Evolutionary conservation across 2,888 invertebrate genomes (phyloP).

Genomic region (Platycheirus rosarum): DNA sequence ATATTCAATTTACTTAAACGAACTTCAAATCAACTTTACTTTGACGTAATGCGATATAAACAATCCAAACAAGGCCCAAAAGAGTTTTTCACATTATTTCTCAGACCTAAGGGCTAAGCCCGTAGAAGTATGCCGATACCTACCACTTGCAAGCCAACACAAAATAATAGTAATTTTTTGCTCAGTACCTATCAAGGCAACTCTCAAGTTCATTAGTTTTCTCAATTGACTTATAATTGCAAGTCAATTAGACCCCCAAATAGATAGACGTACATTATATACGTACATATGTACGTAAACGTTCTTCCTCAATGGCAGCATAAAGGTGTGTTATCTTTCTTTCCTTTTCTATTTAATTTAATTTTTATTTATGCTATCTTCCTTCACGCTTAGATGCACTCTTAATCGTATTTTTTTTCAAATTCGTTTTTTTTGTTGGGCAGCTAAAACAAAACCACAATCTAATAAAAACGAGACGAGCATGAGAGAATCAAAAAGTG

Average conservation of each 20-base stretch:
- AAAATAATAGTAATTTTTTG: too few species aligned
- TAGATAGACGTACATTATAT: constrained; percentile 1
- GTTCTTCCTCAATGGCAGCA: constrained; percentile 28
- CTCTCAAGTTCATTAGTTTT: too few species aligned
- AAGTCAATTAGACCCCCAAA: constrained; percentile 22
- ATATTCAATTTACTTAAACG: too few species aligned
- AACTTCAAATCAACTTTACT: too few species aligned
- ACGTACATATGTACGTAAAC: constrained; percentile 5
- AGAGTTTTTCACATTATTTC: too few species aligned
- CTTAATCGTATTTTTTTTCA: constrained; percentile 10
- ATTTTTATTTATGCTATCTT: constrained; percentile 29
- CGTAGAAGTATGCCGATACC: too few species aligned
- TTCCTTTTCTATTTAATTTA: constrained; percentile 11
- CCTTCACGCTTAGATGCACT: constrained; percentile 51
- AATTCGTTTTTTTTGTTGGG: constrained; percentile 18
- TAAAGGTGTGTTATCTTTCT: constrained; percentile 6
- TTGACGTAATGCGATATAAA: too few species aligned
- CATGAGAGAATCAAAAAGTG: background rate
- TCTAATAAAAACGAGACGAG: background rate
- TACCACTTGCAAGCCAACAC: too few species aligned
- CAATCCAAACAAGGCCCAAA: too few species aligned
- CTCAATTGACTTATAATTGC: too few species aligned
- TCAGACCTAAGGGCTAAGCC: too few species aligned
- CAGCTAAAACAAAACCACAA: constrained; percentile 1
- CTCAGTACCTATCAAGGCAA: too few species aligned